These are phyloP conservation scores for Tenualosa thibaudeaui DNA, from an alignment of 2,797 vertebrate species.

Conservation along the genomic window DNA sequence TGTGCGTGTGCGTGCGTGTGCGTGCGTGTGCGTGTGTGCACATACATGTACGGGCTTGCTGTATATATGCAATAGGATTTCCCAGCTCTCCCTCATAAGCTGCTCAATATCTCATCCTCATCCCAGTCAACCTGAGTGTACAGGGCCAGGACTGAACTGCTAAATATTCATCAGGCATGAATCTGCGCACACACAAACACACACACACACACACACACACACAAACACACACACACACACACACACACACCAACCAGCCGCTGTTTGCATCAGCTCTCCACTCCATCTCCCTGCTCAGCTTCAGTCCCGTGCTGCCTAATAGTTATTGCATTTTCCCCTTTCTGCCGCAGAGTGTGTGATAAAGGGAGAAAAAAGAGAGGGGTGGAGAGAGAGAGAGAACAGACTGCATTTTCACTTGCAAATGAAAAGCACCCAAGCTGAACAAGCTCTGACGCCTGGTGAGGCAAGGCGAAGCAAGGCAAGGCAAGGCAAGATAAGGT, in stretches of 20 bases:
- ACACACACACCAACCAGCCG: neutral
- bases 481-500: too few relatives aligned
- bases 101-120: neutral
- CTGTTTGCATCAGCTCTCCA: neutral
- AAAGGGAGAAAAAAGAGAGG: neutral
- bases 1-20: neutral
- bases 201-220: too few relatives aligned
- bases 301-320: neutral
- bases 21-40: neutral
- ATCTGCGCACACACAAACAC: neutral
- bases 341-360: neutral
- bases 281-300: neutral
- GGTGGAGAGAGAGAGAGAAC: neutral
- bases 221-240: neutral
- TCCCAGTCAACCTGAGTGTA: neutral
- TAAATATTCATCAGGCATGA: constrained; percentile 15
- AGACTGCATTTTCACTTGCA: neutral
- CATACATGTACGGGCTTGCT: neutral
- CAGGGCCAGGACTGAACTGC: neutral
- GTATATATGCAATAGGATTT: neutral
- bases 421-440: neutral
- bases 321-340: neutral
- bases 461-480: neutral
- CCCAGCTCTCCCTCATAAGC: neutral
- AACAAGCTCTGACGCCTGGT: neutral